Evolutionary conservation across 2,888 invertebrate genomes (phyloP).

Genomic region (Euzetes globulus): DNA sequence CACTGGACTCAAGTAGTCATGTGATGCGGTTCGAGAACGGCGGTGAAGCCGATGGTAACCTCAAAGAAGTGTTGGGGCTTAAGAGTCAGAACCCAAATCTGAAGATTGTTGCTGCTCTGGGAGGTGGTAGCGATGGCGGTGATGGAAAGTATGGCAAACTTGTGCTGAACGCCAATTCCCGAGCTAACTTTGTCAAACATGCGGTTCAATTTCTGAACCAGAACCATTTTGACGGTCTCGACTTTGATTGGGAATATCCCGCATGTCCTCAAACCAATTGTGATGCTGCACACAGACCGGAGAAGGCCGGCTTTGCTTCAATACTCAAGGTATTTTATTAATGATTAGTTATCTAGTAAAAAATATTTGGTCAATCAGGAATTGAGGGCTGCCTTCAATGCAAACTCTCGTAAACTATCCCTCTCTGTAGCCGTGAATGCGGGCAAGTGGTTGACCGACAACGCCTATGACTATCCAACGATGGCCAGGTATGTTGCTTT

Average conservation of each 20-base stretch:
- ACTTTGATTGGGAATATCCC: conserved; percentile 91
- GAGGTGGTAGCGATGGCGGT: conserved; percentile 91
- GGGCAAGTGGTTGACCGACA: conserved; percentile 78
- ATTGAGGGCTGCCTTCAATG: neutral
- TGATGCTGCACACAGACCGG: conserved; percentile 48
- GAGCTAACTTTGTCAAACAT: conserved; percentile 59
- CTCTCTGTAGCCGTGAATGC: conserved; percentile 78
- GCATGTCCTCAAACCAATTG: conserved; percentile 38
- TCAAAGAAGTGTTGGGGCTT: conserved; percentile 67
- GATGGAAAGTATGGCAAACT: conserved; percentile 67
- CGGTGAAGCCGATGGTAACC: conserved; percentile 74
- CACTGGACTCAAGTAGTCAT: conserved; percentile 59
- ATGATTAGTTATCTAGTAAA: neutral
- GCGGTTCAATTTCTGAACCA: conserved; percentile 60
- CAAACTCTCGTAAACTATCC: conserved; percentile 59
- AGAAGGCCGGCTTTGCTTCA: conserved; percentile 37
- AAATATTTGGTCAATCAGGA: neutral
- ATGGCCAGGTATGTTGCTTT: conserved; percentile 49
- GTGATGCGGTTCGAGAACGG: conserved; percentile 66
- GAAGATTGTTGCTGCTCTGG: conserved; percentile 73
- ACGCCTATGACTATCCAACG: conserved; percentile 67
- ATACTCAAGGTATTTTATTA: conserved; percentile 35
- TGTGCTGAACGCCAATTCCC: conserved; percentile 57
- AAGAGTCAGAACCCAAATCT: conserved; percentile 59
- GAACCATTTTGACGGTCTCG: conserved; percentile 75